These are phyloP conservation scores for Pipa parva DNA, from an alignment of 2,113 vertebrate genomes.

Conservation along the genomic window DNA sequence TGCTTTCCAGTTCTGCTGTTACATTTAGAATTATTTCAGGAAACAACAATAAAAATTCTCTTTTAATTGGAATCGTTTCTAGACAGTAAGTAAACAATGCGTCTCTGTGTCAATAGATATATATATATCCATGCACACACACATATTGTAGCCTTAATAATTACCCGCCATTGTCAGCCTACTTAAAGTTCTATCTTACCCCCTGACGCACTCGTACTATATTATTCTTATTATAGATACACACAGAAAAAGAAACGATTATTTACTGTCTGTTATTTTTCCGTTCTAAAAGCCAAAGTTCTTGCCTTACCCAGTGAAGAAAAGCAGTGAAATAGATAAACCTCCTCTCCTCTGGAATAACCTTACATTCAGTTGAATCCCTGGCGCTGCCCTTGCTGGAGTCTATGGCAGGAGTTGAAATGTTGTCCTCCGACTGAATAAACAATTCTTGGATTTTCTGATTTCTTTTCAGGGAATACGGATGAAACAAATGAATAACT, in stretches of 20 bases:
- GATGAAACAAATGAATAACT: neutral
- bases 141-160: neutral
- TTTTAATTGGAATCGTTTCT: no score
- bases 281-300: neutral
- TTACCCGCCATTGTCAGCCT: no score
- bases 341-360: neutral
- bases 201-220: no score
- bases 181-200: no score
- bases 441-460: neutral
- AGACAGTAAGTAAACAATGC: no score
- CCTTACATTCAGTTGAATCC: neutral
- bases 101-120: no score
- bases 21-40: no score
- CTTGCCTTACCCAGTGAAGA: constrained; percentile 3
- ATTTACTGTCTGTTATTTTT: no score
- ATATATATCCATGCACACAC: neutral
- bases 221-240: no score
- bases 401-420: neutral
- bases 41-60: no score
- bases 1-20: no score
- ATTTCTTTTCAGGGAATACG: neutral
- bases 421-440: neutral
- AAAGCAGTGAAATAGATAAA: neutral
- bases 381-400: neutral
- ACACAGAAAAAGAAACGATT: no score